These are phyloP conservation scores for Drosophila birchii DNA, from an alignment of 2,888 invertebrate genomes.

Conservation along the genomic window DNA sequence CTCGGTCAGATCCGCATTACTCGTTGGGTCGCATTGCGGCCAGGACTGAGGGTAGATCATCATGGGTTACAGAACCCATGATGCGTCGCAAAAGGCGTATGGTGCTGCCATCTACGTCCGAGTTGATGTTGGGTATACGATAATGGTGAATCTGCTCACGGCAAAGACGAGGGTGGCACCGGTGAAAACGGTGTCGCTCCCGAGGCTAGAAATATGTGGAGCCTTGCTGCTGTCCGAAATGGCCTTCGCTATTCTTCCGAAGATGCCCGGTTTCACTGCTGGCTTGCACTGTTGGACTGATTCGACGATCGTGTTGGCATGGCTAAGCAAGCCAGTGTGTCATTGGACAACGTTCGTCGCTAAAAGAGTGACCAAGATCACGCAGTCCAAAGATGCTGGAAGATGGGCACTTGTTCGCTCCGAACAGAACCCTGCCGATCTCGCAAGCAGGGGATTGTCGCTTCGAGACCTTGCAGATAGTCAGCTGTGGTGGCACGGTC, in stretches of 20 bases:
- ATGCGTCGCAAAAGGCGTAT: constrained; percentile 33
- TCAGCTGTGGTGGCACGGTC: no score
- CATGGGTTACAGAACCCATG: constrained; percentile 34
- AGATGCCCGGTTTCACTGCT: neutral
- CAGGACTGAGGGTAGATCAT: constrained; percentile 2
- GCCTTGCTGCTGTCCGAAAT: constrained; percentile 22
- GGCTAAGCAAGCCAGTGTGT: neutral
- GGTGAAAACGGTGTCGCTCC: constrained; percentile 10
- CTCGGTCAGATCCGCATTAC: no score
- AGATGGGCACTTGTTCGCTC: no score
- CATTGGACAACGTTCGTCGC: neutral
- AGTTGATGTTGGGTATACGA: neutral
- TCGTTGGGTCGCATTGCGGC: neutral
- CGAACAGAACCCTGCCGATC: no score
- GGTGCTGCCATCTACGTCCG: constrained; percentile 24
- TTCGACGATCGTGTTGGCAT: neutral
- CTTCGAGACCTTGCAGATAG: no score
- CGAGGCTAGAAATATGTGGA: constrained; percentile 39
- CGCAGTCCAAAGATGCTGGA: no score
- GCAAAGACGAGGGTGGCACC: no score
- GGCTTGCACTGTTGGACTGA: neutral
- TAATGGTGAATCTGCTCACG: constrained; percentile 15
- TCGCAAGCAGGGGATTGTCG: no score
- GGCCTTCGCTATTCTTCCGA: neutral
- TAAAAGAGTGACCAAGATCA: no score